These are phyloP conservation scores for Eucidaris tribuloides DNA, from an alignment of 35 echinoderm and acorn worm genomes.

Conservation along the genomic window DNA sequence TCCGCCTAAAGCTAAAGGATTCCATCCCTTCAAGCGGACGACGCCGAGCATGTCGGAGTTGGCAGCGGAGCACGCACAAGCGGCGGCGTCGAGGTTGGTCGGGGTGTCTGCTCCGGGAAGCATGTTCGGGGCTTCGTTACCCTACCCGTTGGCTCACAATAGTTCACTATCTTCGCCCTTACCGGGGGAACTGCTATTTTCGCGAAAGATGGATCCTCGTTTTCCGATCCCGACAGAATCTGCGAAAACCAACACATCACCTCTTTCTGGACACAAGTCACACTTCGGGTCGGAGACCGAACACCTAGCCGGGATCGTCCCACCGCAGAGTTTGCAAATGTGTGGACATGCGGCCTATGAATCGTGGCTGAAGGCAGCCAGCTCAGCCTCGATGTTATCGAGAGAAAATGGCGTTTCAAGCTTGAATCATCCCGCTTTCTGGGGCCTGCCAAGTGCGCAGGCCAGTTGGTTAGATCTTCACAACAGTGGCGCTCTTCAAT, in stretches of 20 bases:
- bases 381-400: constrained; percentile 19
- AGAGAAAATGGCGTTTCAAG: not conserved
- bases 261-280: constrained; percentile 39
- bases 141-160: constrained; percentile 20
- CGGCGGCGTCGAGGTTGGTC: constrained; percentile 34
- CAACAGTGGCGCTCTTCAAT: constrained; percentile 34
- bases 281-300: constrained; percentile 11
- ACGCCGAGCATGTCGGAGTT: constrained; percentile 37
- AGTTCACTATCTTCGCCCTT: constrained; percentile 10
- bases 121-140: constrained; percentile 17
- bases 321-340: constrained; percentile 8
- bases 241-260: constrained; percentile 30
- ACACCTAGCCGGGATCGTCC: constrained; percentile 23
- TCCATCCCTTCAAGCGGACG: constrained; percentile 50
- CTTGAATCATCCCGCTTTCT: constrained; percentile 23
- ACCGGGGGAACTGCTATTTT: constrained; percentile 21
- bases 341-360: constrained; percentile 42
- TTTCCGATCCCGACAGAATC: constrained; percentile 45
- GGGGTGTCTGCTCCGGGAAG: constrained; percentile 26
- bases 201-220: constrained; percentile 15
- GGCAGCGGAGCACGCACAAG: constrained; percentile 2
- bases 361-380: constrained; percentile 61
- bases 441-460: constrained; percentile 30
- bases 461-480: constrained; percentile 58
- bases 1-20: constrained; percentile 55